Evolutionary conservation across 2,113 vertebrate species (phyloP).

Genomic region (Hystrix brachyura): DNA sequence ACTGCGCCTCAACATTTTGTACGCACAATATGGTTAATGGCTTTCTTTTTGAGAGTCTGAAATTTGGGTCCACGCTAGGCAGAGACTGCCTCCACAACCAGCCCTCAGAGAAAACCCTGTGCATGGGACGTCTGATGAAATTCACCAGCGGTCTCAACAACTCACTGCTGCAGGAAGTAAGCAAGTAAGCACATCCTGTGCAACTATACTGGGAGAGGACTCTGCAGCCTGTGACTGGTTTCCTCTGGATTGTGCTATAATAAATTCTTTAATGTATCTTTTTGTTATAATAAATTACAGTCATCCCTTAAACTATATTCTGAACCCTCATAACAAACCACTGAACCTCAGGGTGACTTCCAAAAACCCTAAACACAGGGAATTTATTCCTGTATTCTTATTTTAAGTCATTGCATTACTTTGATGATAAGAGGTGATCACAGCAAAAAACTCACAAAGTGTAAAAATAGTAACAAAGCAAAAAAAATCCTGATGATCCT

Average conservation of each 20-base stretch:
- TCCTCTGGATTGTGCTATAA: background rate
- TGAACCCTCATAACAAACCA: background rate
- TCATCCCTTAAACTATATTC: background rate
- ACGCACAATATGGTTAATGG: background rate
- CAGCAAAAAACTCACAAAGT: background rate
- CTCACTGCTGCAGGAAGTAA: background rate
- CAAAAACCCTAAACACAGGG: background rate
- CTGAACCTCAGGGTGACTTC: background rate
- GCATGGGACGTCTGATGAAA: background rate
- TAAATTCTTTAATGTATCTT: background rate
- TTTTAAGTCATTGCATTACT: background rate
- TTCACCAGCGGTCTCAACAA: background rate
- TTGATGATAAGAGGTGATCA: background rate
- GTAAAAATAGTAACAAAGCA: constrained; percentile 1
- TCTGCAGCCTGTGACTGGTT: background rate
- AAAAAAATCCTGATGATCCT: background rate
- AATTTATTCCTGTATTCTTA: background rate
- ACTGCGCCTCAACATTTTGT: background rate
- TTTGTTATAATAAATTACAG: background rate
- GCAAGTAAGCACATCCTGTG: background rate
- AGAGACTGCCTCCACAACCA: background rate
- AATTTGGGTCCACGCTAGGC: background rate
- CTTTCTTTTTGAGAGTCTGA: background rate
- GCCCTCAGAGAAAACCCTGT: background rate
- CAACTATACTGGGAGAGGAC: background rate